Conservation (phyloP, 2,113 vertebrate genomes). For the Protobothrops flavoviridis region DNA sequence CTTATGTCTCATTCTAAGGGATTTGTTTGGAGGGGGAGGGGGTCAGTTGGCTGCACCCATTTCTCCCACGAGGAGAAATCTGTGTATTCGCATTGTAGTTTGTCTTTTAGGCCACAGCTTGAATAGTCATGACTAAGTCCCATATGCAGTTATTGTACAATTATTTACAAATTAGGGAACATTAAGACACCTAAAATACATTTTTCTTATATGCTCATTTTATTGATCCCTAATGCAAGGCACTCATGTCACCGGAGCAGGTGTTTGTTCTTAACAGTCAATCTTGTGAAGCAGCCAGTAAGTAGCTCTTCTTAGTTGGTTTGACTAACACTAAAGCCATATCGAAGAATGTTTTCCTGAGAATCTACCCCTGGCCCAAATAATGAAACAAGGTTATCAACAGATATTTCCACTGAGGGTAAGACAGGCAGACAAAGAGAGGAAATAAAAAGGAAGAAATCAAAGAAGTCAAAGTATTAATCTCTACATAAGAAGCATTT, state of each 20-base stretch:
- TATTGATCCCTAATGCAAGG: constrained; percentile 45
- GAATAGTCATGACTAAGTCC: constrained; percentile 48
- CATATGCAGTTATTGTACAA: constrained; percentile 59
- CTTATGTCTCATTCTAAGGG: not conserved
- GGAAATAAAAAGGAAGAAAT: constrained; percentile 14
- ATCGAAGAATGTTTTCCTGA: constrained; percentile 73
- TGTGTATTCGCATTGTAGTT: not conserved
- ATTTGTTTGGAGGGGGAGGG: not conserved
- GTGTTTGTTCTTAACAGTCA: constrained; percentile 44
- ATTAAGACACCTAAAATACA: constrained; percentile 28
- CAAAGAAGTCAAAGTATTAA: constrained; percentile 55
- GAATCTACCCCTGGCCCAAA: constrained; percentile 85
- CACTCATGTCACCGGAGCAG: constrained; percentile 43
- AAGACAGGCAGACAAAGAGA: constrained; percentile 60
- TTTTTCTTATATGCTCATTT: constrained; percentile 57
- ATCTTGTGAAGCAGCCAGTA: constrained; percentile 62
- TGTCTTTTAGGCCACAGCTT: constrained; percentile 22
- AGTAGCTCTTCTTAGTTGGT: constrained; percentile 58
- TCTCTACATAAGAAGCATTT: constrained; percentile 84
- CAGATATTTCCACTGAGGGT: constrained; percentile 75
- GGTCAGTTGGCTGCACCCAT: not conserved
- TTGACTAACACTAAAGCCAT: constrained; percentile 65
- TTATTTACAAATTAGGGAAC: constrained; percentile 54
- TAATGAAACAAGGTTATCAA: constrained; percentile 77
- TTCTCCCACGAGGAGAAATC: not conserved